phyloP scores from a whole-genome alignment of 2,888 invertebrate species.

The Macrophya alboannulata region DNA sequence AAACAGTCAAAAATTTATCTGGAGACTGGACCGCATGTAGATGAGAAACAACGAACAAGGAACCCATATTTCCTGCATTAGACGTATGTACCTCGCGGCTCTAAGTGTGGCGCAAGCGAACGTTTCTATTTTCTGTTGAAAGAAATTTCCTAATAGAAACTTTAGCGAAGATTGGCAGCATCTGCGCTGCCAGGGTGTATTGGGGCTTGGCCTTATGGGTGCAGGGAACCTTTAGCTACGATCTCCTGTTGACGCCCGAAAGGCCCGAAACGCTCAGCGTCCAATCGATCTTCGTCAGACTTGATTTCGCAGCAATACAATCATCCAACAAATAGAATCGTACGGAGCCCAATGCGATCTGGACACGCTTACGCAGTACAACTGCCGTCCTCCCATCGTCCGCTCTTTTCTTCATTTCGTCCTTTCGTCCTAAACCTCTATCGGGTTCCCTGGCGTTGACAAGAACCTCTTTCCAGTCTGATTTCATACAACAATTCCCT shows the following conservation, averaged over 20 bases:
- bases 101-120: not conserved
- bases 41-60: not conserved
- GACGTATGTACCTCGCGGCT: not conserved
- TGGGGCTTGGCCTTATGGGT: constrained; percentile 63
- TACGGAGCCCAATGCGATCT: constrained; percentile 73
- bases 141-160: constrained; percentile 77
- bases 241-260: constrained; percentile 78
- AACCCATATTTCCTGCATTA: not conserved
- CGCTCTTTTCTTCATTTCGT: constrained; percentile 22
- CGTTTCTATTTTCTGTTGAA: constrained; percentile 66
- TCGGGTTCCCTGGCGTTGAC: constrained; percentile 21
- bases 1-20: not conserved
- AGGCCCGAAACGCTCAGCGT: constrained; percentile 66
- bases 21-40: not conserved
- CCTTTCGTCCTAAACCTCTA: constrained; percentile 15
- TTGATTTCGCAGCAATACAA: constrained; percentile 80
- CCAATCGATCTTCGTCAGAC: constrained; percentile 80
- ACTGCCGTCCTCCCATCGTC: constrained; percentile 36
- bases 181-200: constrained; percentile 71
- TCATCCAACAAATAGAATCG: constrained; percentile 80
- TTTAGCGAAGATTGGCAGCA: constrained; percentile 77
- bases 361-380: constrained; percentile 61
- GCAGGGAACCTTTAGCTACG: constrained; percentile 65
- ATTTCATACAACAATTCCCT: not conserved
- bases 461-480: not conserved